Base-by-base conservation (phyloP, 92 coral and sea anemone species). In the Epizoanthus fatuus region DNA sequence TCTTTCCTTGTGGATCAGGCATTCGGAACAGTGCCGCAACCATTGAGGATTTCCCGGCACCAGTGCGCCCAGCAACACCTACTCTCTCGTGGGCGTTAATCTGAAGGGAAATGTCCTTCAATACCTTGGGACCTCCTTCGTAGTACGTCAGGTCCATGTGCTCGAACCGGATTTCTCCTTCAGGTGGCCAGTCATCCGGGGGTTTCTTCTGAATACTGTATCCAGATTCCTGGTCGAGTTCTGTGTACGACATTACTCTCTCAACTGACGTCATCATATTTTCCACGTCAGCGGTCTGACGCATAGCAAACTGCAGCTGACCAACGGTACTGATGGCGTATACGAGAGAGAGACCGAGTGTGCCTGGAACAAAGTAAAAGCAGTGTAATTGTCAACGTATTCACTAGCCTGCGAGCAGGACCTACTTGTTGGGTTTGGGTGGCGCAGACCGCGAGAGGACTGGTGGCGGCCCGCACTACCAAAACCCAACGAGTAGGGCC, bases 61-160 rank as follows among this genome's bases (percentile, higher is more conserved):
- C 99, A 0, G 99, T 97, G 19, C 99, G 86, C 7, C 99, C 99
- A 1, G 96, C 99, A 4, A 97, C 95, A n/a, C 99, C 99, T 15
- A 97, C 91, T 86, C 92, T 84, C 72, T 90, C 96, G 15, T 93
- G 88, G 8, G 94, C 91, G 45, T 92, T 84, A 68, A 94, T 90
- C 13, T 83, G 71, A 53, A 94, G 57, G 44, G 85, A 63, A 75
- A 90, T 86, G 75, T 86, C 74, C 79, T 91, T 91, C 35, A 93
- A 82, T 6, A 93, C 96, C 58, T 81, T 85, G 42, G 96, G 94
- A 6, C 96, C 98, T 15, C 98, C 98, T 66, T 95, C 99, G 84
- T 94, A 93, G 89, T 97, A 97, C 9, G 79, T 86, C 7, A 97
- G 90, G 15, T 90, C 93, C 44, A 97, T 88, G 81, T 95, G 84